A percentile compares a stretch with the other conserved stretches of the same genome.
These are phyloP conservation scores for Elgaria multicarinata DNA, from an alignment of 2,113 vertebrate genomes.

Conservation along the genomic window DNA sequence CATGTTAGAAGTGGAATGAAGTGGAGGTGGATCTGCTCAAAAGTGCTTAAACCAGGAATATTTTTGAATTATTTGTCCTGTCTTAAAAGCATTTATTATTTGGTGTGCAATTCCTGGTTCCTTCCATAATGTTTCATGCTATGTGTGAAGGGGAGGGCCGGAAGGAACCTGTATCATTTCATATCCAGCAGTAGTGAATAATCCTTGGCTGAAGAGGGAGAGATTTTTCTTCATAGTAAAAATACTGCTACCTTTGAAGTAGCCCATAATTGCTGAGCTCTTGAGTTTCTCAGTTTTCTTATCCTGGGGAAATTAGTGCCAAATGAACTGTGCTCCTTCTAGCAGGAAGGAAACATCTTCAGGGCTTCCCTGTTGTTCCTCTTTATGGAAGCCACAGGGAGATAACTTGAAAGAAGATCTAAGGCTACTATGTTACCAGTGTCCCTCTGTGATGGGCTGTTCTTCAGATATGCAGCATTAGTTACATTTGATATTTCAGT, in stretches of 20 bases:
- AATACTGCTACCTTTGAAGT: not conserved
- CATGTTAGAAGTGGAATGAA: not conserved
- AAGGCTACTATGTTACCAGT: not conserved
- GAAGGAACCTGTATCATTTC: not conserved
- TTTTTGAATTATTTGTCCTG: not conserved
- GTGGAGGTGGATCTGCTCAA: not conserved
- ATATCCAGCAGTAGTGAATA: no score
- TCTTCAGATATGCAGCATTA: not conserved
- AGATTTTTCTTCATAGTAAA: not conserved
- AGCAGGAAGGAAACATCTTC: not conserved
- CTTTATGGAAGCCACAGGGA: not conserved
- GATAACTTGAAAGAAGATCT: slow-evolving; percentile 8
- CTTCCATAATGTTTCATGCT: not conserved
- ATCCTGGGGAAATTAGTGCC: not conserved
- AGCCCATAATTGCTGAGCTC: not conserved
- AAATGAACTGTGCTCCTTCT: slow-evolving; percentile 1
- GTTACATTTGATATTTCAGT: not conserved
- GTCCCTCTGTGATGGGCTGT: not conserved
- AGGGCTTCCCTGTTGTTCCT: not conserved
- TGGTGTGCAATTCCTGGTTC: not conserved
- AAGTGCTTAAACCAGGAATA: not conserved
- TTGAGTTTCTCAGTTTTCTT: slow-evolving; percentile 1
- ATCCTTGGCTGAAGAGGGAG: not conserved
- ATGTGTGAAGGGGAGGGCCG: not conserved
- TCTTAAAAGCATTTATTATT: not conserved